These are phyloP conservation scores for Willisornis vidua DNA, from an alignment of 2,113 vertebrate genomes.

Conservation along the genomic window DNA sequence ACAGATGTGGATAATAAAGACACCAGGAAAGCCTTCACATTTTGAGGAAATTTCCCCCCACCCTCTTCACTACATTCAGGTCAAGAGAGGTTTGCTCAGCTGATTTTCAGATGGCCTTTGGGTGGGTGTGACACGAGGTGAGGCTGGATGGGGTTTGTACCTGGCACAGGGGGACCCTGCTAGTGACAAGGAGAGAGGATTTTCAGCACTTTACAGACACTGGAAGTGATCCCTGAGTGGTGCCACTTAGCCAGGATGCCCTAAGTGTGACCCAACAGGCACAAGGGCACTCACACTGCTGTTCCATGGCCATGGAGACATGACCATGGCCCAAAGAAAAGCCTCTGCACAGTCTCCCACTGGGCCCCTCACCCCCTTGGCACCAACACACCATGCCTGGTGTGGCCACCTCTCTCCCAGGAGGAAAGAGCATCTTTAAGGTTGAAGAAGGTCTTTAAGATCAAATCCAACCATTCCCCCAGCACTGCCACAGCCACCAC, in stretches of 20 bases:
- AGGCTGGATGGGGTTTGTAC: not conserved
- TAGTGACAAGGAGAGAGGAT: not conserved
- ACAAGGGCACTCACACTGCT: not conserved
- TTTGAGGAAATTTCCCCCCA: not conserved
- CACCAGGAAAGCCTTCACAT: not conserved
- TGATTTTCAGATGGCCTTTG: not conserved
- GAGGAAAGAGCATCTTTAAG: not conserved
- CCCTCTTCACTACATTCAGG: not conserved
- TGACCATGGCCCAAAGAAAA: not conserved
- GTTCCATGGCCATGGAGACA: not conserved
- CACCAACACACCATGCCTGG: not conserved
- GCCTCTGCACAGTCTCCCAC: not conserved
- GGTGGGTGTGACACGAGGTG: not conserved
- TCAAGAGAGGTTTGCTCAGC: not conserved
- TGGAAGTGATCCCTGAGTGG: not conserved
- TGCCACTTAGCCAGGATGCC: not conserved
- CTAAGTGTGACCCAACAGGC: not conserved
- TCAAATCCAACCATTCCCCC: rapidly evolving
- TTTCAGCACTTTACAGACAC: not conserved
- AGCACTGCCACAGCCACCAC: not conserved
- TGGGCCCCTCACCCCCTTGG: no score
- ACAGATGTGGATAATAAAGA: not conserved
- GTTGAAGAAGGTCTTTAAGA: not conserved
- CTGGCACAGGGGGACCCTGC: not conserved
- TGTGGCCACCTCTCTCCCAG: not conserved